Evolutionary conservation across 2,888 invertebrate genomes (phyloP).

Genomic region (Baronia brevicornis): DNA sequence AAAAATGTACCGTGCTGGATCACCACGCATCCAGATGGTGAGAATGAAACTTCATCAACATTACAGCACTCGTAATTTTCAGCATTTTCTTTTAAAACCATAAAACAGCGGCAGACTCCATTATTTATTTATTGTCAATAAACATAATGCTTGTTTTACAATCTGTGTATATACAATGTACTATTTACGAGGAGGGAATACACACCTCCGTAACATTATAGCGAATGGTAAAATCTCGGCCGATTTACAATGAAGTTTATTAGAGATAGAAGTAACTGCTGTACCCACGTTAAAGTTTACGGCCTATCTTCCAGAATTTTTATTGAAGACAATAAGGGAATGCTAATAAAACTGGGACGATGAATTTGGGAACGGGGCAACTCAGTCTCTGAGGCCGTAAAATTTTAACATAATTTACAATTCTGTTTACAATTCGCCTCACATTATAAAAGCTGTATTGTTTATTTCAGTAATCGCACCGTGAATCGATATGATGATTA

Average conservation of each 20-base stretch:
- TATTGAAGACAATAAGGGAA: conserved; percentile 64
- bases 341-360: conserved; percentile 44
- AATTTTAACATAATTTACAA: conserved; percentile 16
- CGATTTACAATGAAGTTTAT: conserved; percentile 19
- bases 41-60: no score
- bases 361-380: conserved; percentile 15
- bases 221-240: conserved; percentile 16
- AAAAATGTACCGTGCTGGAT: no score
- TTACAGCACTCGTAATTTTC: no score
- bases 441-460: conserved; percentile 12
- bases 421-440: conserved; percentile 17
- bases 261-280: conserved; percentile 13
- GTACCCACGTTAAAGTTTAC: conserved; percentile 52
- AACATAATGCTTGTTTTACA: no score
- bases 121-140: no score
- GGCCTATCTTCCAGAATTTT: conserved; percentile 55
- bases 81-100: no score
- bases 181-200: no score
- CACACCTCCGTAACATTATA: conserved; percentile 7
- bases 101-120: no score
- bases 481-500: no score
- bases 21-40: no score
- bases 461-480: no score
- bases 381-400: conserved; percentile 20
- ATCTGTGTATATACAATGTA: no score